Conservation (phyloP, 2,797 vertebrate genomes). For the Epinephelus awoara region DNA sequence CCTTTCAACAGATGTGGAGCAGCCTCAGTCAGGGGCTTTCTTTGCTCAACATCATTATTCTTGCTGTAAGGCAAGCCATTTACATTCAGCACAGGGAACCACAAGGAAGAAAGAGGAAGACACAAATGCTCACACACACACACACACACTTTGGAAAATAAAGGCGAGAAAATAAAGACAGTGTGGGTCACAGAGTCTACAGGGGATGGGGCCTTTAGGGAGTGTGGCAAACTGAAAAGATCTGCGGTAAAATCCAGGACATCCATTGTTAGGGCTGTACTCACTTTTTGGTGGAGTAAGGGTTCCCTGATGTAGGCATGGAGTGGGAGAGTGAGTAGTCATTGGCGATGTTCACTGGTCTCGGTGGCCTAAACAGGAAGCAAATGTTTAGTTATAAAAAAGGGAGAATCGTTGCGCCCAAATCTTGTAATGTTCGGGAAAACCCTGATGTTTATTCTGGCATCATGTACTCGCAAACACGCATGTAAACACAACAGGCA, state of each 20-base stretch:
- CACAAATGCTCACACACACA: constrained; percentile 3
- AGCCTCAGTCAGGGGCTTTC: constrained; percentile 90
- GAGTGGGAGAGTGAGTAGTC: constrained; percentile 96
- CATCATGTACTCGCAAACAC: no score
- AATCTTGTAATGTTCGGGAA: no score
- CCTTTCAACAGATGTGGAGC: constrained; percentile 95
- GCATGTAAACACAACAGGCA: no score
- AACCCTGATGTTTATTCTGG: no score
- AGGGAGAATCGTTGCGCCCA: no score
- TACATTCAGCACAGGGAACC: constrained; percentile 82
- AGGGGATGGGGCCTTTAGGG: constrained; percentile 55
- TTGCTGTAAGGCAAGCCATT: constrained; percentile 90
- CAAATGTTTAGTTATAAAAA: background rate
- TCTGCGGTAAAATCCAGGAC: constrained; percentile 67
- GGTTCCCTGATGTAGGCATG: constrained; percentile 97
- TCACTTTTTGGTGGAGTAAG: constrained; percentile 98
- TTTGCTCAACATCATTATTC: constrained; percentile 90
- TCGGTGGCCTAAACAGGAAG: constrained; percentile 90
- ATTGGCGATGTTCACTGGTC: constrained; percentile 95
- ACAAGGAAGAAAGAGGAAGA: constrained; percentile 47
- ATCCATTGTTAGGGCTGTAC: constrained; percentile 72
- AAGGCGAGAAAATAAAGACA: constrained; percentile 59
- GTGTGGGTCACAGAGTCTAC: constrained; percentile 57
- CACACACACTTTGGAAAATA: constrained; percentile 38
- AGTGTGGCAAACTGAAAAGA: constrained; percentile 55